Conservation (phyloP, 2,797 vertebrate species). For the Helostoma temminkii region DNA sequence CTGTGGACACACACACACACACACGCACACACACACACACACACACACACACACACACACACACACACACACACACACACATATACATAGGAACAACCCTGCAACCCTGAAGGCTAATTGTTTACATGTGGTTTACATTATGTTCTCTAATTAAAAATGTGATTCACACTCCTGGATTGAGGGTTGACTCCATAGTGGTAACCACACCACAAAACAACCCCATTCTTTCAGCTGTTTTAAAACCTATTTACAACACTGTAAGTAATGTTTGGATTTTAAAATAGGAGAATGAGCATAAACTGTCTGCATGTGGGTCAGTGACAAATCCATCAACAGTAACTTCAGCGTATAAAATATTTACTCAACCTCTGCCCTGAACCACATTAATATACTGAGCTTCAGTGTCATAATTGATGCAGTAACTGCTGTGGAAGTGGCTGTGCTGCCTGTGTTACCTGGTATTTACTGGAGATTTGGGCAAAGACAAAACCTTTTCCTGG, state of each 20-base stretch:
- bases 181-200: constrained; percentile 64
- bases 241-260: constrained; percentile 44
- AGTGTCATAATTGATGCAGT: constrained; percentile 33
- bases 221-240: constrained; percentile 47
- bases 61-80: constrained; percentile 22
- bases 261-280: constrained; percentile 44
- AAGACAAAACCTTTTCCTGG: constrained; percentile 19
- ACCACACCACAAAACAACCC: constrained; percentile 64
- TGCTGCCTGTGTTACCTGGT: constrained; percentile 37
- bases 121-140: constrained; percentile 75
- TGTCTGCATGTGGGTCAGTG: constrained; percentile 55
- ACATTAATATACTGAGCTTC: constrained; percentile 35
- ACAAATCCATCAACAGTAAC: constrained; percentile 57
- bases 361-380: constrained; percentile 55
- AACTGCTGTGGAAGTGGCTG: constrained; percentile 27
- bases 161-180: constrained; percentile 80
- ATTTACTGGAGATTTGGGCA: constrained; percentile 17
- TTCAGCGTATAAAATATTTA: constrained; percentile 58
- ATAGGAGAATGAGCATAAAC: constrained; percentile 41
- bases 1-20: no score
- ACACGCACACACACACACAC: no score
- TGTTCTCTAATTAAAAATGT: constrained; percentile 74
- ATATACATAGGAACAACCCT: constrained; percentile 42
- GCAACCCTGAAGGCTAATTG: constrained; percentile 72
- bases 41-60: constrained; percentile 20